Evolutionary conservation across 2,113 vertebrate genomes (phyloP).

Genomic region (Baryphthengus martii): DNA sequence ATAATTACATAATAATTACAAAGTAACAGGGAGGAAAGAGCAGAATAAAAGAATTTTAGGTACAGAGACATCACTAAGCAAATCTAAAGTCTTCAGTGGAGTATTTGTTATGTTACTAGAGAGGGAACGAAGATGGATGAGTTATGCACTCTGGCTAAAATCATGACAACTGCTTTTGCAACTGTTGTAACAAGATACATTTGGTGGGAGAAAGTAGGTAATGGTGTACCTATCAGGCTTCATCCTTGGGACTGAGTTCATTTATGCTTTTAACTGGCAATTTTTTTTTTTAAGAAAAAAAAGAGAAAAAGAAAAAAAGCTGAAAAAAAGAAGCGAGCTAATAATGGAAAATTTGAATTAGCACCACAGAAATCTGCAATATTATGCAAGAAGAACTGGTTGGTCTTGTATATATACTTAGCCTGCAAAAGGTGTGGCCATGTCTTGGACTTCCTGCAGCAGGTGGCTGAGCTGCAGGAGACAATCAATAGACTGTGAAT

Average conservation of each 20-base stretch:
- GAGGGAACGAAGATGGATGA: neutral
- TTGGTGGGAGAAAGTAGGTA: neutral
- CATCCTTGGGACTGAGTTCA: neutral
- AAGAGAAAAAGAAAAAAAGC: no score
- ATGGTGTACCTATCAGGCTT: neutral
- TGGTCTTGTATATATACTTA: neutral
- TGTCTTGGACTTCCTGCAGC: no score
- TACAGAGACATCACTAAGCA: neutral
- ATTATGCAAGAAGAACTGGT: neutral
- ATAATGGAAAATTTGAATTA: neutral
- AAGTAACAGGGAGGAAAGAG: neutral
- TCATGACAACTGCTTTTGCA: neutral
- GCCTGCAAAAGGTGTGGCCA: no score
- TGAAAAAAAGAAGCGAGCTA: neutral
- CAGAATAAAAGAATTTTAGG: neutral
- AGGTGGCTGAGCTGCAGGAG: no score
- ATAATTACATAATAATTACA: neutral
- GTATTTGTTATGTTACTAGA: neutral
- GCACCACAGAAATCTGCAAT: neutral
- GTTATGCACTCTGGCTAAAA: neutral
- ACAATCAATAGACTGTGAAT: no score
- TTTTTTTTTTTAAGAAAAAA: no score
- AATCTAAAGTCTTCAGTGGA: neutral
- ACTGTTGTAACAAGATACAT: neutral
- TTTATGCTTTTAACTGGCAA: neutral